phyloP scores from a whole-genome alignment of 2,888 invertebrate genomes.

The Spisula solida region DNA sequence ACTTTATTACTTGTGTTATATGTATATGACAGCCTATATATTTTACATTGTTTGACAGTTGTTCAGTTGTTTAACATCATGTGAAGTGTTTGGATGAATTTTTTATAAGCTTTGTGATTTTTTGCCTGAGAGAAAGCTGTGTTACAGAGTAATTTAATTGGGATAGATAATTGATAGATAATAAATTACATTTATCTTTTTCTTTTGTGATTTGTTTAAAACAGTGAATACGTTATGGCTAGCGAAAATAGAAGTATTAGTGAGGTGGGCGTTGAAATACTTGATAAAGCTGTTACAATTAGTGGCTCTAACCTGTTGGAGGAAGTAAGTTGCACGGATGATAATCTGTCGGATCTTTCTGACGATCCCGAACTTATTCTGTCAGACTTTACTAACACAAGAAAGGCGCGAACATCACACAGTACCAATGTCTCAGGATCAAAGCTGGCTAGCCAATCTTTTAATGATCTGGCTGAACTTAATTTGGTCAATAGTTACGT shows the following conservation, averaged over 20 bases:
- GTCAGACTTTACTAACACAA: background rate
- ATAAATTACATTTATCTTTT: too few species aligned
- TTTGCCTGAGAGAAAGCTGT: too few species aligned
- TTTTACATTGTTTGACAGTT: too few species aligned
- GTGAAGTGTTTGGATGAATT: too few species aligned
- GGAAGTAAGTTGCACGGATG: slow-evolving; percentile 21
- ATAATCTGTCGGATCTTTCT: slow-evolving; percentile 27
- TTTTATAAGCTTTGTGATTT: too few species aligned
- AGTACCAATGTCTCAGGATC: background rate
- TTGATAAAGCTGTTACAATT: slow-evolving; percentile 37
- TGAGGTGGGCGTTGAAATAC: slow-evolving; percentile 14
- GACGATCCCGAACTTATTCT: slow-evolving; percentile 34
- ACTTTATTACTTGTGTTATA: too few species aligned
- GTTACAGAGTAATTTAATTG: too few species aligned
- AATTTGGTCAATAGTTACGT: slow-evolving; percentile 28
- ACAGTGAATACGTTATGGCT: background rate
- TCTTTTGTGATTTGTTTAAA: too few species aligned
- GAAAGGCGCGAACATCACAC: background rate
- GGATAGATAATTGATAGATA: too few species aligned
- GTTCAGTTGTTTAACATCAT: too few species aligned
- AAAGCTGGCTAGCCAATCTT: background rate
- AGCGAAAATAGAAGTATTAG: background rate
- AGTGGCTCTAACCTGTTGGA: slow-evolving; percentile 8
- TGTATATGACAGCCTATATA: too few species aligned
- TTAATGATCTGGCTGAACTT: slow-evolving; percentile 20